These are phyloP conservation scores for Drosophila bunnanda DNA, from an alignment of 2,888 invertebrate genomes.

Conservation along the genomic window DNA sequence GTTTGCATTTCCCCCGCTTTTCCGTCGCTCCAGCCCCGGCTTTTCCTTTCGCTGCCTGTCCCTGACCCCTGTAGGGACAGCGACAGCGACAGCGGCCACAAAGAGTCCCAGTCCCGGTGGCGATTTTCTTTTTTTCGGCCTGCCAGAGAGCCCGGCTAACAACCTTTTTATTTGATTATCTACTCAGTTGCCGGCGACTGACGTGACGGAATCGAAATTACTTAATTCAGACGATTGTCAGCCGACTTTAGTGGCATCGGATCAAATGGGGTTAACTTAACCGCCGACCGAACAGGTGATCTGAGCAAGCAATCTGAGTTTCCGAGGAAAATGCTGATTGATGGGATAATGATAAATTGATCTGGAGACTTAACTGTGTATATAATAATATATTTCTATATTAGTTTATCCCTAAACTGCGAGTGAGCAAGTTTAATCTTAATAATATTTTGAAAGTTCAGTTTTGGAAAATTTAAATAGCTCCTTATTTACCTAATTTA, in stretches of 20 bases:
- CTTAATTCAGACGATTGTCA: constrained; percentile 55
- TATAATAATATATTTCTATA: too few relatives aligned
- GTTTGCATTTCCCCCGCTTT: constrained; percentile 30
- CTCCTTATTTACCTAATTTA: background rate
- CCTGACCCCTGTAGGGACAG: constrained; percentile 51
- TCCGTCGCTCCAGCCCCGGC: background rate
- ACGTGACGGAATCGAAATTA: constrained; percentile 54
- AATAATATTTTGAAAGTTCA: background rate
- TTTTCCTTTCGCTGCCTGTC: constrained; percentile 40
- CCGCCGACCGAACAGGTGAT: constrained; percentile 27
- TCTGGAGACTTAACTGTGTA: background rate
- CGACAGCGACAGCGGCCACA: constrained; percentile 11
- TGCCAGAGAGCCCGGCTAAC: constrained; percentile 28
- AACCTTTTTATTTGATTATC: constrained; percentile 50
- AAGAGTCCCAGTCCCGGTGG: constrained; percentile 36
- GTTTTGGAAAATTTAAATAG: background rate
- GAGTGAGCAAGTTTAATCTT: background rate
- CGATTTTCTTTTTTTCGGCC: constrained; percentile 41
- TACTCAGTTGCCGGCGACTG: constrained; percentile 35
- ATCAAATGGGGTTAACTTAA: constrained; percentile 48
- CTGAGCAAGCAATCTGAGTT: background rate
- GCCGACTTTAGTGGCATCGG: constrained; percentile 35
- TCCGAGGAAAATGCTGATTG: background rate
- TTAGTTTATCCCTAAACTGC: background rate
- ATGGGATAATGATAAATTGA: background rate